A percentile compares a stretch with the other conserved stretches of the same genome.
phyloP scores from a whole-genome alignment of 2,888 invertebrate species.

The Andrena fulva region DNA sequence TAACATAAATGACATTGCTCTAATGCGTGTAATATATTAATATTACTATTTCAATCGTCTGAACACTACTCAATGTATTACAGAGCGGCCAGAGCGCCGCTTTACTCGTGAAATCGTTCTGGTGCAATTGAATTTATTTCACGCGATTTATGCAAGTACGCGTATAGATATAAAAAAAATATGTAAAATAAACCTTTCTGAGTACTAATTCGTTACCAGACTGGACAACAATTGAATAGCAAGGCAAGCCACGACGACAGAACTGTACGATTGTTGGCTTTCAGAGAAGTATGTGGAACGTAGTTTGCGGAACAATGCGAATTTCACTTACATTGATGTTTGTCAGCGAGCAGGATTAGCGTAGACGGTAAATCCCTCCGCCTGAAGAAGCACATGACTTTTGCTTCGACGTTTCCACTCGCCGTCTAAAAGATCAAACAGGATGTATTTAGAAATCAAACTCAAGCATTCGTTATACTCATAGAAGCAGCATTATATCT shows the following conservation, averaged over 20 bases:
- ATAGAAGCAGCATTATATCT: not conserved
- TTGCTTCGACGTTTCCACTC: constrained; percentile 99
- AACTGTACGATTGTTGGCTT: not conserved
- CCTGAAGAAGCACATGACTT: constrained; percentile 99
- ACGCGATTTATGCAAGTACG: not conserved
- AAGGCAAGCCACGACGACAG: not conserved
- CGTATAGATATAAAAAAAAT: not conserved
- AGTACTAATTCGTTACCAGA: constrained; percentile 6
- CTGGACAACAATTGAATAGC: not conserved
- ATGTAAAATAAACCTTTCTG: constrained; percentile 2
- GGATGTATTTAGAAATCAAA: not conserved
- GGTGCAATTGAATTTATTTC: not conserved
- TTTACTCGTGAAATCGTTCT: not conserved
- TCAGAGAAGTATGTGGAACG: not conserved
- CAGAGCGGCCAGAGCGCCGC: not conserved
- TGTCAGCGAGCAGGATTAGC: constrained; percentile 98
- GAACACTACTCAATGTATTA: constrained; percentile 1
- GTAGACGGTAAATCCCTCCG: constrained; percentile 98
- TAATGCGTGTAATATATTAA: constrained; percentile 10
- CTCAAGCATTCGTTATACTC: not conserved
- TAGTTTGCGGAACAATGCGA: not conserved
- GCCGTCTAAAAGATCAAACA: constrained; percentile 89
- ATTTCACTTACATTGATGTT: constrained; percentile 96
- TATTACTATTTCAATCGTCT: constrained; percentile 6
- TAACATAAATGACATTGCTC: constrained; percentile 26